A percentile compares a stretch with the other conserved stretches of the same genome.
Evolutionary conservation across 2,888 invertebrate genomes (phyloP).

Genomic region (Lucinisca nassula): DNA sequence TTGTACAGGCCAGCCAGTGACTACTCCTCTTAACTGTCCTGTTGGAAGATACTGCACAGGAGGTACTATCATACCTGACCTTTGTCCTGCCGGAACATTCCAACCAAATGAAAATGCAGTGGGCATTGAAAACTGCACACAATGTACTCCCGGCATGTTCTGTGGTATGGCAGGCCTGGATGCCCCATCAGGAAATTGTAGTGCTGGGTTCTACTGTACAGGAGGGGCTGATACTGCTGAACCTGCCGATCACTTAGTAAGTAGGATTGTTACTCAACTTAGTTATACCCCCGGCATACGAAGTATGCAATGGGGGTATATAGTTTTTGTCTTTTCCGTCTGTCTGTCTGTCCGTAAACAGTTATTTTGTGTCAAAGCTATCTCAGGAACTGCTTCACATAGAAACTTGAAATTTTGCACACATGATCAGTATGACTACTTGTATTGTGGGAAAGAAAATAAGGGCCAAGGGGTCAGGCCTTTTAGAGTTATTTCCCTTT

Average conservation of each 20-base stretch:
- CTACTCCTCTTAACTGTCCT: constrained; percentile 84
- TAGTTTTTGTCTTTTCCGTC: too few species aligned
- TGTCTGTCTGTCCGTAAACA: too few species aligned
- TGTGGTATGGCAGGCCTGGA: constrained; percentile 82
- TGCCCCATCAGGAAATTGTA: constrained; percentile 82
- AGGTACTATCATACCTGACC: constrained; percentile 82
- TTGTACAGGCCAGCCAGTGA: constrained; percentile 79
- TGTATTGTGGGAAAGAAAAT: too few species aligned
- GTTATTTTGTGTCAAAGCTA: too few species aligned
- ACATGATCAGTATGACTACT: too few species aligned
- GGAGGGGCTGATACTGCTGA: constrained; percentile 76
- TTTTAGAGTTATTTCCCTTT: too few species aligned
- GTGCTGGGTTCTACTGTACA: constrained; percentile 85
- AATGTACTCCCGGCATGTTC: constrained; percentile 84
- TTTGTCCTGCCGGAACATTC: constrained; percentile 85
- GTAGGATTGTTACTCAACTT: not conserved
- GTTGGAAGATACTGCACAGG: constrained; percentile 85
- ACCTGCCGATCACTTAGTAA: constrained; percentile 78
- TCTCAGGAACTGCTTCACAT: too few species aligned
- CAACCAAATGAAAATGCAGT: constrained; percentile 77
- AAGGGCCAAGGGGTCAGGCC: too few species aligned
- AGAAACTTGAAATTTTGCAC: too few species aligned
- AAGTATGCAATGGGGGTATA: too few species aligned
- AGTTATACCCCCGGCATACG: too few species aligned
- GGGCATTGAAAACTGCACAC: constrained; percentile 78